phyloP scores from a whole-genome alignment of 2,797 vertebrate genomes.

The Falco peregrinus region DNA sequence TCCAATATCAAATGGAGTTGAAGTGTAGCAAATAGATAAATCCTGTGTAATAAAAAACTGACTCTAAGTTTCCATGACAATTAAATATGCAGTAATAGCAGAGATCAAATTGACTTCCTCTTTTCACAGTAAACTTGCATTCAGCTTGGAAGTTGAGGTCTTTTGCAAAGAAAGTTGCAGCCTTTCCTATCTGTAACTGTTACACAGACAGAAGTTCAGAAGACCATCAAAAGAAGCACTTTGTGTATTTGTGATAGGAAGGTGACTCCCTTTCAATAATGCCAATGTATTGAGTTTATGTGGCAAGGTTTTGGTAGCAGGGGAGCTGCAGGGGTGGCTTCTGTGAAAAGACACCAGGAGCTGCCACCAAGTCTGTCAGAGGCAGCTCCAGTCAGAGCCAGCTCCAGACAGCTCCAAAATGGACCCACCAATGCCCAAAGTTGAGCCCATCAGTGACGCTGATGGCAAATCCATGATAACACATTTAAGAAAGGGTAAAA shows the following conservation, averaged over 20 bases:
- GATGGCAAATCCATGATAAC: background rate
- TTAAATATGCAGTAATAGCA: background rate
- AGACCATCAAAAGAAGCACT: background rate
- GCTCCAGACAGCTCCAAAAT: background rate
- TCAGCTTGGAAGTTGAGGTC: background rate
- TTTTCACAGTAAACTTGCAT: background rate
- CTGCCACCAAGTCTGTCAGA: background rate
- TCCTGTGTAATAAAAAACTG: background rate
- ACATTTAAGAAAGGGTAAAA: background rate
- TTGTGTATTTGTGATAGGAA: background rate
- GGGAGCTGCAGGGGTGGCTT: background rate
- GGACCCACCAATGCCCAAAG: background rate
- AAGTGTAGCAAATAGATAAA: constrained; percentile 15
- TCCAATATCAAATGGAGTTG: constrained; percentile 4
- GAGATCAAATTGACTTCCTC: background rate
- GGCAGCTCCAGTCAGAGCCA: background rate
- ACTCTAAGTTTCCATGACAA: background rate
- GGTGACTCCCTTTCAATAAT: background rate
- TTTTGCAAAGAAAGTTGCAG: background rate
- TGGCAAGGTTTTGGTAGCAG: background rate
- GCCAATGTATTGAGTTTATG: background rate
- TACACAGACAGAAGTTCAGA: background rate
- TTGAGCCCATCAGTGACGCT: background rate
- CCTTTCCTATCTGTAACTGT: background rate
- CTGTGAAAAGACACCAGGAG: background rate